Percentiles rank a stretch among this genome's conserved stretches.
phyloP scores from a whole-genome alignment of 2,113 vertebrate genomes.

The Kobus ellipsiprymnus region DNA sequence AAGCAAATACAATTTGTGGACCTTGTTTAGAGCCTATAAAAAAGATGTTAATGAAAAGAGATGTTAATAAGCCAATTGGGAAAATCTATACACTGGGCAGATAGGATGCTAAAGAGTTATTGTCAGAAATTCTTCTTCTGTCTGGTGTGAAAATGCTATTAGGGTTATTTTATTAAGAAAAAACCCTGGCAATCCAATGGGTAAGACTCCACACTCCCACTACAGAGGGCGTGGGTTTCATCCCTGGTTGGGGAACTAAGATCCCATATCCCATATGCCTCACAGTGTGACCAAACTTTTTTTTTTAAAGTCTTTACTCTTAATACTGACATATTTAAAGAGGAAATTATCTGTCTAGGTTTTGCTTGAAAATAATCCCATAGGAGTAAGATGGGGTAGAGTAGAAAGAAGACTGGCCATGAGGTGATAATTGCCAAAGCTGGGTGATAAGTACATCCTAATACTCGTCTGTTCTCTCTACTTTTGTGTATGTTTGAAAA shows the following conservation, averaged over 20 bases:
- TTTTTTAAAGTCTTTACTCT: not conserved
- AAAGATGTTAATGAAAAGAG: not conserved
- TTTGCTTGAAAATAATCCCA: not conserved
- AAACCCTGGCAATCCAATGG: not conserved
- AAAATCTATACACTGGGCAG: constrained; percentile 26
- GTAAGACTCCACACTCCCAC: not conserved
- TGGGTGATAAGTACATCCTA: not conserved
- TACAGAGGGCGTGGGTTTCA: not conserved
- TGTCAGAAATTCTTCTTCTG: not conserved
- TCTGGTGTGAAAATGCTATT: not conserved
- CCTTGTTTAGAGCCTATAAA: not conserved
- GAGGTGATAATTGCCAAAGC: not conserved
- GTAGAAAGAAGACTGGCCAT: not conserved
- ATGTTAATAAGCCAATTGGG: not conserved
- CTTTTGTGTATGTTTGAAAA: constrained; percentile 7
- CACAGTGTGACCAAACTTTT: not conserved
- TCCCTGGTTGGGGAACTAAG: not conserved
- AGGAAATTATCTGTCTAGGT: not conserved
- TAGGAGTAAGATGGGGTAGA: not conserved
- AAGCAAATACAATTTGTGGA: not conserved
- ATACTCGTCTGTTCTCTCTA: not conserved
- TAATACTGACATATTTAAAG: not conserved
- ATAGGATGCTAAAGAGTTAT: not conserved
- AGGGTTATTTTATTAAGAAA: not conserved
- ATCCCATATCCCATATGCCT: not conserved